phyloP scores from a whole-genome alignment of 2,797 vertebrate species.

The Hydrolagus colliei region DNA sequence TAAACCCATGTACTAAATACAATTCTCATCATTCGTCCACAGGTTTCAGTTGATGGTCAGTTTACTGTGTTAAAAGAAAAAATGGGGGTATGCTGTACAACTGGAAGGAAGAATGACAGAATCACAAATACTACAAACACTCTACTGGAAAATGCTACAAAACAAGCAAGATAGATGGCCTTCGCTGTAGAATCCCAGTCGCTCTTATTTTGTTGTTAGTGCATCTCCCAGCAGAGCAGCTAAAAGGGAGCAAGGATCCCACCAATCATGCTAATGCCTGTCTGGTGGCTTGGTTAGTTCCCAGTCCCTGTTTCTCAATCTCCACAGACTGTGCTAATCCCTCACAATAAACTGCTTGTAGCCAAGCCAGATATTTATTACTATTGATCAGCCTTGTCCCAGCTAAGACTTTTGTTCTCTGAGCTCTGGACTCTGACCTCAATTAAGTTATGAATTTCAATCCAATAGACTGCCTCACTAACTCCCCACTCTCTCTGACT shows the following conservation, averaged over 20 bases:
- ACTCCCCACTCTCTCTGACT: slow-evolving; percentile 73
- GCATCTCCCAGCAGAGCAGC: slow-evolving; percentile 20
- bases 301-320: slow-evolving; percentile 33
- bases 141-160: neutral
- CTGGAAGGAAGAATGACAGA: too few relatives aligned
- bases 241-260: slow-evolving; percentile 24
- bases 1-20: too few relatives aligned
- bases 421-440: slow-evolving; percentile 91
- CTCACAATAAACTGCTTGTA: slow-evolving; percentile 67
- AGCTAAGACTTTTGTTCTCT: slow-evolving; percentile 93
- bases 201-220: slow-evolving; percentile 1
- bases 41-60: too few relatives aligned
- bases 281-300: slow-evolving; percentile 23
- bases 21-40: too few relatives aligned
- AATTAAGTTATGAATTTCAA: slow-evolving; percentile 99
- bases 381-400: slow-evolving; percentile 95
- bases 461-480: slow-evolving; percentile 94
- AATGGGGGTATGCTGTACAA: too few relatives aligned
- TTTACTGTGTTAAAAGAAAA: too few relatives aligned
- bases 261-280: slow-evolving; percentile 25
- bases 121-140: neutral
- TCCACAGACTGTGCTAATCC: slow-evolving; percentile 65
- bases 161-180: neutral
- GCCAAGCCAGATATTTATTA: slow-evolving; percentile 95
- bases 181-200: neutral